Evolutionary conservation across 2,888 invertebrate species (phyloP).

Genomic region (Drosophila nigricruria): DNA sequence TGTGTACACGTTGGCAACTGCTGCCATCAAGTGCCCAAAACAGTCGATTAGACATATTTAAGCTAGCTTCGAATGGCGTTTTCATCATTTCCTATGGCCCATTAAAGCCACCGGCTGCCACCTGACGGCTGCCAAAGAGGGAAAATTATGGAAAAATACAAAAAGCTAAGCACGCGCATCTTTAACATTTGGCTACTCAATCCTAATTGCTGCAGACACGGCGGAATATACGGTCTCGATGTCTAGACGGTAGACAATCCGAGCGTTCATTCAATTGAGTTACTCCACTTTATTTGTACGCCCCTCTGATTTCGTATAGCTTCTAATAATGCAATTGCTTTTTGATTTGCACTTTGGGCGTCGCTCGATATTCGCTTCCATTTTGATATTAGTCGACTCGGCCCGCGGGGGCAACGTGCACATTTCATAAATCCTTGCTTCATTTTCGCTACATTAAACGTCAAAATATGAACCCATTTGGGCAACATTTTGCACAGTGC

Average conservation of each 20-base stretch:
- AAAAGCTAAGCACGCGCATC: constrained; percentile 3
- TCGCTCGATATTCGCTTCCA: constrained; percentile 30
- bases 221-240: constrained; percentile 24
- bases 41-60: constrained; percentile 76
- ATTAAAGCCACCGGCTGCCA: constrained; percentile 64
- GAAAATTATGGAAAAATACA: constrained; percentile 21
- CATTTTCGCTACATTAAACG: constrained; percentile 85
- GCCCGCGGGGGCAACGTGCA: constrained; percentile 67
- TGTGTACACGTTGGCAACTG: constrained; percentile 53
- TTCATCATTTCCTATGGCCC: constrained; percentile 69
- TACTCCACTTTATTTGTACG: constrained; percentile 40
- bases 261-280: constrained; percentile 39
- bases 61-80: constrained; percentile 55
- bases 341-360: constrained; percentile 68
- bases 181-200: neutral
- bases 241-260: constrained; percentile 52
- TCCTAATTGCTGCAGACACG: constrained; percentile 36
- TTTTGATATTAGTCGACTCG: constrained; percentile 38
- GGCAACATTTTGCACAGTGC: constrained; percentile 73
- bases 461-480: constrained; percentile 84
- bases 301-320: constrained; percentile 55
- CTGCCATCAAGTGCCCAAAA: constrained; percentile 72
- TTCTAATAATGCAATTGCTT: constrained; percentile 79
- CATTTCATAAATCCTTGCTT: constrained; percentile 82
- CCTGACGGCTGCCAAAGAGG: constrained; percentile 31